Conservation (phyloP, 2,888 invertebrate genomes). For the Monochamus alternatus region DNA sequence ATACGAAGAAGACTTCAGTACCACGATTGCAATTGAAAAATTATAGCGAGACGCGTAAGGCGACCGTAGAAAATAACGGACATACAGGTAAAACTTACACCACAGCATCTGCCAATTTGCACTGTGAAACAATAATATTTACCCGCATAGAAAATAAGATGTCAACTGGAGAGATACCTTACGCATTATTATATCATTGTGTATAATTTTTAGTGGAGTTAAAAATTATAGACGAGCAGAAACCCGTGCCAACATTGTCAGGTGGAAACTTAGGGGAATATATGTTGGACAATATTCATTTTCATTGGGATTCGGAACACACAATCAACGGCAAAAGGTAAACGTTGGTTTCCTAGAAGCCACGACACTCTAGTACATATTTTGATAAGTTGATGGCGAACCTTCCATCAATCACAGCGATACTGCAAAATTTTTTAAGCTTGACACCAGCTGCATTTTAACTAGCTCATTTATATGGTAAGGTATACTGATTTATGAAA, state of each 20-base stretch:
- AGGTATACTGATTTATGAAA: no score
- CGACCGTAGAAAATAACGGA: conserved; percentile 49
- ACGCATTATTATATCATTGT: neutral
- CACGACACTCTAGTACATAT: no score
- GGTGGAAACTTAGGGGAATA: conserved; percentile 71
- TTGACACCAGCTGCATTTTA: no score
- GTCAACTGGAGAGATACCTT: neutral
- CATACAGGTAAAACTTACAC: conserved; percentile 46
- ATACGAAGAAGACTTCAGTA: conserved; percentile 36
- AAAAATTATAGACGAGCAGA: neutral
- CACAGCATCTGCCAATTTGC: no score
- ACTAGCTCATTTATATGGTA: no score
- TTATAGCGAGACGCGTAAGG: conserved; percentile 37
- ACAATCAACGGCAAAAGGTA: conserved; percentile 75
- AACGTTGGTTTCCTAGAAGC: no score
- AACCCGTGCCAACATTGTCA: neutral
- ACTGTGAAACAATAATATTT: no score
- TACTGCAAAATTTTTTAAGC: no score
- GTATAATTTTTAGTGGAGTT: neutral
- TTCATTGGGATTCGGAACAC: conserved; percentile 91
- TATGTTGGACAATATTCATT: conserved; percentile 76
- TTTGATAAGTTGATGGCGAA: no score
- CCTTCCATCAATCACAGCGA: no score
- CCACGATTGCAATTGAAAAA: conserved; percentile 42
- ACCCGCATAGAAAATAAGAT: no score